Evolutionary conservation across 1,140 invertebrate species (phyloP), one percentile per base, ranked within the genome.

Genomic region (Subanguina moxae): DNA sequence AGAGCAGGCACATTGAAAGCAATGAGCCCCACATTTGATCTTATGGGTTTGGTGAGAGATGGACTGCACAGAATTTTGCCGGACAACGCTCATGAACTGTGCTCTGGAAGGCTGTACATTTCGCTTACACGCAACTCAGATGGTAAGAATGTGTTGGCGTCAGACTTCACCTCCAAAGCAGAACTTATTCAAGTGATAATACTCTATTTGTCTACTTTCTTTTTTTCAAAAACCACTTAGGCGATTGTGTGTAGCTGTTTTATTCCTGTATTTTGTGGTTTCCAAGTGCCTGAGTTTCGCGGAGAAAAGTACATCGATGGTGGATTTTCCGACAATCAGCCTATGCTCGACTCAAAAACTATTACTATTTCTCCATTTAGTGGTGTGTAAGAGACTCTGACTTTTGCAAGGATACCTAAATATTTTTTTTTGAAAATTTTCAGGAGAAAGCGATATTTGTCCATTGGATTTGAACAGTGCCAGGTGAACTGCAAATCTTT

Each of bases 341-440:
- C 94, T 1, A 65, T 58, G 8, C 89, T 90, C 1, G 83, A 97
- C 17, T 91, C 97, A 83, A 90, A 93, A 82, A 98, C 95, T 0
- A 90, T 98, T 65, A 97, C 94, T 0, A 90, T 98, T 30, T 93
- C 91, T 78, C 95, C 95, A 0, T 98, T 98, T 84, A 91, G 91
- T 78, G 95, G 95, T 0, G 93, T 97, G 84, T 91, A 19, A 30
- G 21, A 5, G 3, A 38, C 32, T 5, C 3, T 38, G 32, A 11
- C 32, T 38, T 38, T 38, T 38, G 32, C 32, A 38, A 38, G 11
- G 11, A 38, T 38, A 5, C 32, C 32, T 5, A n/a, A n/a, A n/a
- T n/a, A n/a, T n/a, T n/a, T n/a, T n/a, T 38, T 5, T 38, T 38
- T 38, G 3, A 38, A 5, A 11, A 38, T 38, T 38, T 38, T 38